A percentile compares a stretch with the other conserved stretches of the same genome.
These are phyloP conservation scores for Ectropis grisescens DNA, from an alignment of 1,140 invertebrate species.

Conservation along the genomic window DNA sequence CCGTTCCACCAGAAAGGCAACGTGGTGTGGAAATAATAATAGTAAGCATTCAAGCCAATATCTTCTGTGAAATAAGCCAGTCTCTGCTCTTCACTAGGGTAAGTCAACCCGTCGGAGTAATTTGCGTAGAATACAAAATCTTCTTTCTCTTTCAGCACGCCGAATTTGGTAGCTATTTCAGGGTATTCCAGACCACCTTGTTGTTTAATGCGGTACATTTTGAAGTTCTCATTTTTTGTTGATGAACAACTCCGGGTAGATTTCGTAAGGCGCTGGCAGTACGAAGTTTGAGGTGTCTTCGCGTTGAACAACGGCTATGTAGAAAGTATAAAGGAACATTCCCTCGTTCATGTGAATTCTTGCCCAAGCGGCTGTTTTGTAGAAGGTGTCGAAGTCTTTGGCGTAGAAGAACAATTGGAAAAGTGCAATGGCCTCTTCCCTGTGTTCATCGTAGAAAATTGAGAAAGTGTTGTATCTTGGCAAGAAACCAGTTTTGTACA, in stretches of 20 bases:
- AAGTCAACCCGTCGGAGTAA: slow-evolving; percentile 66
- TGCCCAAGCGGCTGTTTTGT: slow-evolving; percentile 69
- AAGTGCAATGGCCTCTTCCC: slow-evolving; percentile 65
- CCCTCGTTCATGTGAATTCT: slow-evolving; percentile 73
- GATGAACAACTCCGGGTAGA: slow-evolving; percentile 74
- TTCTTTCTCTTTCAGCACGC: slow-evolving; percentile 56
- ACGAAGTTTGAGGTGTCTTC: slow-evolving; percentile 71
- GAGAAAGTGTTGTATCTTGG: slow-evolving; percentile 69
- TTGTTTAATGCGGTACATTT: too few species aligned
- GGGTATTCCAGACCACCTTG: background rate
- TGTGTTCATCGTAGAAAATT: slow-evolving; percentile 66
- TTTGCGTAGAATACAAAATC: slow-evolving; percentile 61
- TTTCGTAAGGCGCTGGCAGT: slow-evolving; percentile 75
- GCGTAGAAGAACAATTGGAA: slow-evolving; percentile 72
- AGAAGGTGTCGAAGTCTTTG: slow-evolving; percentile 75
- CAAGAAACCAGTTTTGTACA: slow-evolving; percentile 63
- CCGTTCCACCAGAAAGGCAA: slow-evolving; percentile 77
- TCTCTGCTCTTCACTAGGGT: slow-evolving; percentile 71
- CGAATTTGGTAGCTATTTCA: slow-evolving; percentile 37
- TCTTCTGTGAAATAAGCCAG: slow-evolving; percentile 82
- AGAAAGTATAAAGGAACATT: slow-evolving; percentile 72
- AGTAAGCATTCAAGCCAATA: slow-evolving; percentile 77
- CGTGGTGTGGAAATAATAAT: slow-evolving; percentile 77
- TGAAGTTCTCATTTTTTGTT: slow-evolving; percentile 25
- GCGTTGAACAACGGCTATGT: slow-evolving; percentile 72